These are phyloP conservation scores for Stigmatopora argus DNA, from an alignment of 2,113 vertebrate genomes.

Conservation along the genomic window DNA sequence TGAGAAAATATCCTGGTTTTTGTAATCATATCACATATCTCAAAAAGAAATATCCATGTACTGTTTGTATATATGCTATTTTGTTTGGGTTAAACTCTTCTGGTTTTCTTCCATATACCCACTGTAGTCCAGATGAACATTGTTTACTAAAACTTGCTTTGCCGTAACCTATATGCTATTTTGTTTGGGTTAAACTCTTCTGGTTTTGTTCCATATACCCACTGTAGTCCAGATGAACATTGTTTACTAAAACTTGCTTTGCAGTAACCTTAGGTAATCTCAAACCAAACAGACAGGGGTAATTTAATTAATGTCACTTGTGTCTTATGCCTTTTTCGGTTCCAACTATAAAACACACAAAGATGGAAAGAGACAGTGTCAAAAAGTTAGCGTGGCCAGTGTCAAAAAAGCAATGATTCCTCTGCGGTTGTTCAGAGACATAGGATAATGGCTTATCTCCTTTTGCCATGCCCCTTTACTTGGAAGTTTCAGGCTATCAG, in stretches of 20 bases:
- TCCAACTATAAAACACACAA: constrained; percentile 9
- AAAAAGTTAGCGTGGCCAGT: constrained; percentile 10
- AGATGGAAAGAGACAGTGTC: constrained; percentile 18
- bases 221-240: constrained; percentile 11
- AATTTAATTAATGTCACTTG: not conserved
- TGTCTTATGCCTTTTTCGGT: constrained; percentile 1
- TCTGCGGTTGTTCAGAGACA: not conserved
- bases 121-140: constrained; percentile 11
- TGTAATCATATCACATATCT: not conserved
- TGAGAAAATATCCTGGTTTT: not conserved
- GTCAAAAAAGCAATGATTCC: constrained; percentile 8
- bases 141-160: constrained; percentile 21
- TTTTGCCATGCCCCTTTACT: constrained; percentile 28
- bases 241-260: constrained; percentile 21
- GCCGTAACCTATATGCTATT: constrained; percentile 7
- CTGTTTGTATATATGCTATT: constrained; percentile 3
- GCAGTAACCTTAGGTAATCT: not conserved
- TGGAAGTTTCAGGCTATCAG: constrained; percentile 18
- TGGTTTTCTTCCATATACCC: constrained; percentile 11
- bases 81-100: constrained; percentile 1
- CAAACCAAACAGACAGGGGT: constrained; percentile 15
- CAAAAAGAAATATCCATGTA: not conserved
- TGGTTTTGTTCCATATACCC: constrained; percentile 11
- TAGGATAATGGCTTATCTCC: constrained; percentile 23
- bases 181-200: constrained; percentile 1